These are phyloP conservation scores for Calidris pugnax DNA, from an alignment of 2,113 vertebrate genomes.

Conservation along the genomic window DNA sequence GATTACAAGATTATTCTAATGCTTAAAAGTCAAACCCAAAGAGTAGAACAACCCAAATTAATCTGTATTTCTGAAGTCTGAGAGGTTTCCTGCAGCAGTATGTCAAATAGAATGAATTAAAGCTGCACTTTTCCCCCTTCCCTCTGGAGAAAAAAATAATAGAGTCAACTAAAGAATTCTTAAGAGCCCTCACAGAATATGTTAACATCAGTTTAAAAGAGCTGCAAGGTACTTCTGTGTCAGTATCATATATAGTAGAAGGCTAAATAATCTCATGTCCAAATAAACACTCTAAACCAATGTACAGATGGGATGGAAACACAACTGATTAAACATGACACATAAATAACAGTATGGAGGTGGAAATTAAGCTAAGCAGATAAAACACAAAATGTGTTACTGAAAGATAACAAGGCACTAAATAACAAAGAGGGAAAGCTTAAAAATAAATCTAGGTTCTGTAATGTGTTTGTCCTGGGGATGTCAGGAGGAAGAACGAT, in stretches of 20 bases:
- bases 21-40: background rate
- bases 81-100: background rate
- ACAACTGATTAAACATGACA: conserved; percentile 4
- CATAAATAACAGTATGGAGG: background rate
- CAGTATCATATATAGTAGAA: background rate
- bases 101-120: background rate
- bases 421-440: background rate
- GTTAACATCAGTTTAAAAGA: background rate
- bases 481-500: background rate
- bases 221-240: background rate
- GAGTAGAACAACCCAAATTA: background rate
- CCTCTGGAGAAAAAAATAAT: background rate
- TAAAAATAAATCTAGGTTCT: background rate
- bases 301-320: background rate
- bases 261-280: background rate
- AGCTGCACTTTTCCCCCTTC: background rate
- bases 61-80: background rate
- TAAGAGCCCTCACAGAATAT: background rate
- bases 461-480: background rate
- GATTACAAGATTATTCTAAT: background rate
- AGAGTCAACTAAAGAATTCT: background rate
- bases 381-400: background rate
- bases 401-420: background rate
- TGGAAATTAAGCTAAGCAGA: background rate
- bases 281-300: background rate